Evolutionary conservation across 2,888 invertebrate genomes (phyloP), one percentile per base, ranked within the genome.

Genomic region (Sycophila texana): DNA sequence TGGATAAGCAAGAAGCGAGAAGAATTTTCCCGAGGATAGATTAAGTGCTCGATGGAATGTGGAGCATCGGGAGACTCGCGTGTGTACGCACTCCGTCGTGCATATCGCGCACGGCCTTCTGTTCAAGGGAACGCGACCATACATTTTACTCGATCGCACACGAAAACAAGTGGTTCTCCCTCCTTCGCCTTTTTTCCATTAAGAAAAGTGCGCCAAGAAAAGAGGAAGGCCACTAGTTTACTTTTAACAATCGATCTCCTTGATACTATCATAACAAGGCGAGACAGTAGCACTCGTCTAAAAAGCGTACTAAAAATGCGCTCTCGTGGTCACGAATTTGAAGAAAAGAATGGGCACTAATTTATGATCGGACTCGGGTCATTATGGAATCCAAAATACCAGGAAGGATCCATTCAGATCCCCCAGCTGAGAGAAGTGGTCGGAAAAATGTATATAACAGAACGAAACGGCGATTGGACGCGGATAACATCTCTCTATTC

Each of bases 401-500:
- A 26, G 22, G n/a, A n/a, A 20, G 30, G 22, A 2, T 26, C 30
- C 57, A 67, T 67, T 60, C 22, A 22, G 20, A 22, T 55, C 39
- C 7, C n/a, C 30, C 39, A 39, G 39, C 39, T 39, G 10, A 39
- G 39, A 39, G 39, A 39, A 39, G 39, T 20, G 30, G 20, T 13
- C 55, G 20, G 39, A 47, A 55, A 61, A 58, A 47, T 51, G 22
- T 26, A 26, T 26, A n/a, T 26, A 65, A 39, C 47, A 51, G 53
- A 53, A 53, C 2, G 18, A 18, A 3, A 26, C 26, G 26, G 26
- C 26, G 14, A 65, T 18, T 18, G 5, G 47, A 3, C 14, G 20
- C 2, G 60, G 72, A 67, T 72, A 72, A 77, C 72, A 77, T 73
- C 73, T 73, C 16, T 72, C 66, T 72, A 61, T 71, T 58, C 58